Evolutionary conservation across 2,888 invertebrate genomes (phyloP).

Genomic region (Watsonalla binaria): DNA sequence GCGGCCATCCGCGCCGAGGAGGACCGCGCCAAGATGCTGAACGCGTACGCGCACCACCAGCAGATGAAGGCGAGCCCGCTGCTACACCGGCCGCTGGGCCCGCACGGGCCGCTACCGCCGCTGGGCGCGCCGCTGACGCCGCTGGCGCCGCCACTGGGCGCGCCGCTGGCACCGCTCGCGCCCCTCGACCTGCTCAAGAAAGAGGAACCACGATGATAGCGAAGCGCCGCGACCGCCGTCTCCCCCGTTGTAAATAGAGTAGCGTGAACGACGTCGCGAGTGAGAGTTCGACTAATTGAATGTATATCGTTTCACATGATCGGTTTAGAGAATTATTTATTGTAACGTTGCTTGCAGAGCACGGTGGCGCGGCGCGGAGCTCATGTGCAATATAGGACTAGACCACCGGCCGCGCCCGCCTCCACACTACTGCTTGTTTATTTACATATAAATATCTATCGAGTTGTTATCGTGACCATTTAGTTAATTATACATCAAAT

Average conservation of each 20-base stretch:
- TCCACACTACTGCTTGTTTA: constrained; percentile 74
- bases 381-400: constrained; percentile 67
- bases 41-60: constrained; percentile 82
- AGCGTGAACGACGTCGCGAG: constrained; percentile 47
- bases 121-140: constrained; percentile 36
- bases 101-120: constrained; percentile 64
- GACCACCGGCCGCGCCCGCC: constrained; percentile 48
- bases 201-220: constrained; percentile 78
- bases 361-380: constrained; percentile 40
- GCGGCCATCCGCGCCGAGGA: constrained; percentile 88
- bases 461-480: constrained; percentile 78
- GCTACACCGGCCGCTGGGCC: constrained; percentile 71
- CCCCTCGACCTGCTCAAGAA: constrained; percentile 81
- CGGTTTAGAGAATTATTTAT: constrained; percentile 75
- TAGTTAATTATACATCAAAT: constrained; percentile 78
- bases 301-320: constrained; percentile 62
- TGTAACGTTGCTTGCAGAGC: constrained; percentile 57
- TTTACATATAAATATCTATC: constrained; percentile 76
- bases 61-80: constrained; percentile 70
- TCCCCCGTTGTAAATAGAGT: constrained; percentile 23
- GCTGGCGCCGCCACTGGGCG: constrained; percentile 26
- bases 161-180: constrained; percentile 54
- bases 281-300: constrained; percentile 51
- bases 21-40: constrained; percentile 87
- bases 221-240: constrained; percentile 21